Evolutionary conservation across 2,113 vertebrate genomes (phyloP).

Genomic region (Origma solitaria): DNA sequence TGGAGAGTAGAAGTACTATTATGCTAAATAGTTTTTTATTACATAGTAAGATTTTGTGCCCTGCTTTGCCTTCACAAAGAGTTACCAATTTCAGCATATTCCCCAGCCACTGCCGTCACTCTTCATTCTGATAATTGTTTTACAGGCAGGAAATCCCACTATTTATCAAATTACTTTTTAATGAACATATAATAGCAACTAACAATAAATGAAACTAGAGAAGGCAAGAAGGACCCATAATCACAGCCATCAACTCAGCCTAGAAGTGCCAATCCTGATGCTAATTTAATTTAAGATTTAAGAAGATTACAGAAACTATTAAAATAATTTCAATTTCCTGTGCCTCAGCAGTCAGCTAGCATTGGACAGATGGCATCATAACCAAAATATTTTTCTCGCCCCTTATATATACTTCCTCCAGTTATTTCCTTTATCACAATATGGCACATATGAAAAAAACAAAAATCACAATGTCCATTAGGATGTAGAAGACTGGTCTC

Average conservation of each 20-base stretch:
- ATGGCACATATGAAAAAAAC: not conserved
- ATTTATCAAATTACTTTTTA: constrained; percentile 39
- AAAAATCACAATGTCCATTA: not conserved
- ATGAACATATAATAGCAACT: not conserved
- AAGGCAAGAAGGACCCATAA: constrained; percentile 11
- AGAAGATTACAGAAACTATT: not conserved
- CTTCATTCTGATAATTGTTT: constrained; percentile 26
- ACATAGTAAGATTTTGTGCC: not conserved
- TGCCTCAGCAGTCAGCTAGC: not conserved
- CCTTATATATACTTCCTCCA: not conserved
- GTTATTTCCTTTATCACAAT: not conserved
- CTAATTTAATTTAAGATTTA: constrained; percentile 28
- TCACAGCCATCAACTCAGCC: not conserved
- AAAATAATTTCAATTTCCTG: constrained; percentile 1
- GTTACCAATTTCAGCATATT: not conserved
- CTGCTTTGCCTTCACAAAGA: not conserved
- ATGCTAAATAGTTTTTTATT: not conserved
- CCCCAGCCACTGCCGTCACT: not conserved
- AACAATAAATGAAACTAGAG: constrained; percentile 24
- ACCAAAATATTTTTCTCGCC: not conserved
- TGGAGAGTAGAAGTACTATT: not conserved
- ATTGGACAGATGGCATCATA: not conserved
- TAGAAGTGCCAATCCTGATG: constrained; percentile 3
- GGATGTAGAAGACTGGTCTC: not conserved
- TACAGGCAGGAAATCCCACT: not conserved